Evolutionary conservation across 2,113 vertebrate species (phyloP), one percentile per base, ranked within the genome.

Genomic region (Willisornis vidua): DNA sequence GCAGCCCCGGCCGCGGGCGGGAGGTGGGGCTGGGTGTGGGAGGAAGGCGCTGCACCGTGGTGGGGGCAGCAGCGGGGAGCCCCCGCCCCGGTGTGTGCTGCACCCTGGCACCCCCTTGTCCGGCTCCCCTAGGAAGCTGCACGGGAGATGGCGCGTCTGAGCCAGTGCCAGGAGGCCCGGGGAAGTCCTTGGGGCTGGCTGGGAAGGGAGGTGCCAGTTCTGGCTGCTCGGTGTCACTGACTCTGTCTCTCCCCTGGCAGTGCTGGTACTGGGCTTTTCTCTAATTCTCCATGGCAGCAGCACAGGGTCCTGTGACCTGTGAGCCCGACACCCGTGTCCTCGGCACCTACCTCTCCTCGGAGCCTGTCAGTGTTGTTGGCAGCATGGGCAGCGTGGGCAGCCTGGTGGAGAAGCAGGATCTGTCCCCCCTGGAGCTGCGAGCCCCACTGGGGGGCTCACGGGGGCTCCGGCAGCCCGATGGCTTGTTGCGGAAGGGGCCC

Each of bases 301-400:
- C 99, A 97, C 98, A 99, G 97, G 98, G 98, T 93, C 98, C 99
- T 97, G 96, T 98, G 97, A 98, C 98, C 96, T 98, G 98, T 96
- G 97, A 98, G 94, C 96, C 98, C 8, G 97, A 96, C 97, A 98
- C 98, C 89, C 98, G 94, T 62, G 95, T 98, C 97, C 96, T 97
- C 19, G 63, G 97, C 95, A 92, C 97, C 78, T 98, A 97, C 94
- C 83, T 97, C 74, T 96, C 96, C 37, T 97, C 97, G 10, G 94
- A 91, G 92, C 96, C 98, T 3, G 49, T 80, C 26, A 95, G 97
- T 3, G 91, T 97, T 19, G 96, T 96, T 67, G 98, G 98, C 97
- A 97, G 96, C 96, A 99, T 99, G 99, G 99, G 99, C 95, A 99
- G 99, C 8, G 99, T 99, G 86, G 98, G 99, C 94, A 99, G 99